phyloP scores from a whole-genome alignment of 2,113 vertebrate genomes.

The Addax nasomaculatus region DNA sequence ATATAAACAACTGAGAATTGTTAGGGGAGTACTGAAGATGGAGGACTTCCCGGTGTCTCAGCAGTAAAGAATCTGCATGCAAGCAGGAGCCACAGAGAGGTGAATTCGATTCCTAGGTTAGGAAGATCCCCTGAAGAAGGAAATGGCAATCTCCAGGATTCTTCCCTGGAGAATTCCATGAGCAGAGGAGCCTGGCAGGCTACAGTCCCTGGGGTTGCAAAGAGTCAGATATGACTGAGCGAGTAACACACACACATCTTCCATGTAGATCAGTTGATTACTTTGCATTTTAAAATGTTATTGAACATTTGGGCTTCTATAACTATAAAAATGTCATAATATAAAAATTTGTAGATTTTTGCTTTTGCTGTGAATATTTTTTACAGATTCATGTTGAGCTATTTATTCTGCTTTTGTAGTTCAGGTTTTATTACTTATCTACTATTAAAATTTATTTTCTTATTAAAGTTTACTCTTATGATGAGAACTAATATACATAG shows the following conservation, averaged over 20 bases:
- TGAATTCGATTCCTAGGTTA: not conserved
- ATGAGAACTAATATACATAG: not conserved
- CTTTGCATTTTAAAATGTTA: slow-evolving; percentile 38
- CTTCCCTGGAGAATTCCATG: not conserved
- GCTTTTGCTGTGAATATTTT: slow-evolving; percentile 21
- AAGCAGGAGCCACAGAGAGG: not conserved
- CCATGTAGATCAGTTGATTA: not conserved
- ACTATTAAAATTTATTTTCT: not conserved
- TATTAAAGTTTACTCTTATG: slow-evolving; percentile 23
- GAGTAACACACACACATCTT: not conserved
- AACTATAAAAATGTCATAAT: not conserved
- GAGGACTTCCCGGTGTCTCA: not conserved
- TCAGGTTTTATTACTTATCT: not conserved
- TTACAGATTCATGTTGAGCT: slow-evolving; percentile 28
- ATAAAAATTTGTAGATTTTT: slow-evolving; percentile 29
- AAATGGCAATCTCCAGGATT: not conserved
- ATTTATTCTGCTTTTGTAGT: slow-evolving; percentile 28
- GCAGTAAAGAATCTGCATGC: not conserved
- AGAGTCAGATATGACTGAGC: not conserved
- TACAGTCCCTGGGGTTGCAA: not conserved
- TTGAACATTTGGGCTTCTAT: not conserved
- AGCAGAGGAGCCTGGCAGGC: not conserved
- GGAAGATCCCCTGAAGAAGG: not conserved
- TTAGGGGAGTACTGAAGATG: not conserved
- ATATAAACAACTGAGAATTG: not conserved